phyloP scores from a whole-genome alignment of 2,888 invertebrate species.

The Barypeithes pellucidus region DNA sequence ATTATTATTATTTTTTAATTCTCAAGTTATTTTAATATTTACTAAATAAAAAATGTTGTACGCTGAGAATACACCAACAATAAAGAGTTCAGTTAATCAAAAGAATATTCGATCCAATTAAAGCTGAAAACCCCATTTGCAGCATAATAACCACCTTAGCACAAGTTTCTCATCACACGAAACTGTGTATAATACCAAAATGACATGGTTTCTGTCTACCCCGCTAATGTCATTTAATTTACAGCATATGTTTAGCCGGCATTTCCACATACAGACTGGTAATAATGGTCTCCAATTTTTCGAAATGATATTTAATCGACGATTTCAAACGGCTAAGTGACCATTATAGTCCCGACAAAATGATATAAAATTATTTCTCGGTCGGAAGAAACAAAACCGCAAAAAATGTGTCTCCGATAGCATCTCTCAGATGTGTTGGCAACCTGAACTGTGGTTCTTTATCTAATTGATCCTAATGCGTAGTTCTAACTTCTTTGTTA shows the following conservation, averaged over 20 bases:
- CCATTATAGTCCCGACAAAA: slow-evolving; percentile 61
- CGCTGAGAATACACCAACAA: not conserved
- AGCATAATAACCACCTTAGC: slow-evolving; percentile 39
- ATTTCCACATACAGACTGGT: slow-evolving; percentile 48
- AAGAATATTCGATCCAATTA: slow-evolving; percentile 23
- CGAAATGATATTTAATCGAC: slow-evolving; percentile 57
- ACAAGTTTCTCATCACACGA: slow-evolving; percentile 43
- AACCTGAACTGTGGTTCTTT: slow-evolving; percentile 9
- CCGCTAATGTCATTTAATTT: slow-evolving; percentile 67
- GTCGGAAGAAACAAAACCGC: slow-evolving; percentile 59
- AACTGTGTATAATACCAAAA: slow-evolving; percentile 59
- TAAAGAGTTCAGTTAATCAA: slow-evolving; percentile 13
- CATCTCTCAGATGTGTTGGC: slow-evolving; percentile 48
- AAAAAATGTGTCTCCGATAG: slow-evolving; percentile 61
- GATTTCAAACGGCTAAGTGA: slow-evolving; percentile 57
- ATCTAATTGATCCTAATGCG: slow-evolving; percentile 8
- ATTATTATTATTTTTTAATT: too few relatives aligned
- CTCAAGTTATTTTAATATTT: too few relatives aligned
- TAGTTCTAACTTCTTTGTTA: slow-evolving; percentile 4
- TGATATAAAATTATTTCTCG: slow-evolving; percentile 62
- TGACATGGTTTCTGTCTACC: slow-evolving; percentile 62
- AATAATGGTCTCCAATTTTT: slow-evolving; percentile 47
- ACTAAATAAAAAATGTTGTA: not conserved
- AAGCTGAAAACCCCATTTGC: slow-evolving; percentile 32
- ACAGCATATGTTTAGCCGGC: slow-evolving; percentile 65